Conservation (phyloP, 2,888 invertebrate species). For the Nomada fabriciana region DNA sequence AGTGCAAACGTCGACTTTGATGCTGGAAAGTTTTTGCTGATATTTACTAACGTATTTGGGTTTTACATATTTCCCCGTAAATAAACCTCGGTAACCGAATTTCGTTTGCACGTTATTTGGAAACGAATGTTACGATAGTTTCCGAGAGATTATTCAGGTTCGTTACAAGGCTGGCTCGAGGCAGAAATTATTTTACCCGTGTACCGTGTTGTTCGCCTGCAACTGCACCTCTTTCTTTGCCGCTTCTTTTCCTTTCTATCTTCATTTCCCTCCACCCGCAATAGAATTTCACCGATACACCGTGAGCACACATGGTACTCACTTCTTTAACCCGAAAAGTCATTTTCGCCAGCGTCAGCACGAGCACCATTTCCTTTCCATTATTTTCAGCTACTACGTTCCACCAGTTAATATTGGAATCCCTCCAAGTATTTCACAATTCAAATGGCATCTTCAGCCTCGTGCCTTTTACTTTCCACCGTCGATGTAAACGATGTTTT, state of each 20-base stretch:
- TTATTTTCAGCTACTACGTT: slow-evolving; percentile 68
- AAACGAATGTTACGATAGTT: slow-evolving; percentile 28
- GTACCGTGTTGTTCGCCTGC: slow-evolving; percentile 1
- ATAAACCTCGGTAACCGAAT: slow-evolving; percentile 27
- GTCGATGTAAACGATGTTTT: slow-evolving; percentile 77
- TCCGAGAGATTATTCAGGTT: slow-evolving; percentile 40
- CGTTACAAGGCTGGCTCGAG: slow-evolving; percentile 18
- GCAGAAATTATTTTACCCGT: slow-evolving; percentile 55
- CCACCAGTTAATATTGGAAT: slow-evolving; percentile 77
- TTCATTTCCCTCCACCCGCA: slow-evolving; percentile 8
- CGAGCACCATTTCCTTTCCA: slow-evolving; percentile 68
- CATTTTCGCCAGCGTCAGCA: slow-evolving; percentile 42
- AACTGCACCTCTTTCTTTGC: background rate
- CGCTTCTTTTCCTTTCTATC: background rate
- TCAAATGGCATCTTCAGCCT: slow-evolving; percentile 74
- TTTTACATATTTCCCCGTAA: slow-evolving; percentile 43
- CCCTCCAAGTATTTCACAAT: slow-evolving; percentile 78
- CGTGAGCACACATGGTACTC: slow-evolving; percentile 20
- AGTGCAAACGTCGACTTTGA: too few relatives aligned
- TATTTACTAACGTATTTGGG: too few relatives aligned
- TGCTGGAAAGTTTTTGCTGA: too few relatives aligned
- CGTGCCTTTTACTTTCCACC: slow-evolving; percentile 54
- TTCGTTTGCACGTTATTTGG: slow-evolving; percentile 36
- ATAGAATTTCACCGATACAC: slow-evolving; percentile 55
- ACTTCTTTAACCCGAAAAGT: slow-evolving; percentile 39